These are phyloP conservation scores for Syngnathus acus DNA, from an alignment of 2,797 vertebrate genomes.

Conservation along the genomic window DNA sequence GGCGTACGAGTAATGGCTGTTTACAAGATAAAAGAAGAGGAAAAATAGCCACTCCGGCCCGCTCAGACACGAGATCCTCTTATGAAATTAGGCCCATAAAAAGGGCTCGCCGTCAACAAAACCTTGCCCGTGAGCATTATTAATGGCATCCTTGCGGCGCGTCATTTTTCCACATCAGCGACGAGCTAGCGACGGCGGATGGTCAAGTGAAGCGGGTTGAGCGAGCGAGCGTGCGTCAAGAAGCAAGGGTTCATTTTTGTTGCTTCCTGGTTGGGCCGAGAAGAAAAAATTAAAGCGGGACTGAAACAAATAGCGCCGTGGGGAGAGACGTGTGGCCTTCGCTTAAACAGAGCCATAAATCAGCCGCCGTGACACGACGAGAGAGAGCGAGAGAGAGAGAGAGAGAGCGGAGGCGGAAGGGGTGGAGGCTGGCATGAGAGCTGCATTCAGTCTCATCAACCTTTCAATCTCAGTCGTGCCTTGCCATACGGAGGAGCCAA, in stretches of 20 bases:
- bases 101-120: conserved; percentile 68
- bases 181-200: conserved; percentile 41
- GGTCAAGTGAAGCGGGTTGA: conserved; percentile 24
- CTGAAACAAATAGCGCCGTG: conserved; percentile 79
- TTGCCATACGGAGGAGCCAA: too few relatives aligned
- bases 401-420: conserved; percentile 27
- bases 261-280: conserved; percentile 38
- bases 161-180: conserved; percentile 68
- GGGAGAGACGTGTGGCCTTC: conserved; percentile 79
- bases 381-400: conserved; percentile 32
- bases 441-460: conserved; percentile 44
- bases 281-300: conserved; percentile 59
- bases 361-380: conserved; percentile 68
- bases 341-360: conserved; percentile 86
- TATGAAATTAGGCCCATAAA: conserved; percentile 72
- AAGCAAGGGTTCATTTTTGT: conserved; percentile 65
- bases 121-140: conserved; percentile 73
- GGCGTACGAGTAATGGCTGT: conserved; percentile 59
- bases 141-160: conserved; percentile 73
- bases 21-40: conserved; percentile 70
- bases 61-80: conserved; percentile 65
- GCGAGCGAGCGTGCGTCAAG: conserved; percentile 25
- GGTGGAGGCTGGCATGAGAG: conserved; percentile 53
- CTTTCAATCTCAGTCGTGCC: not conserved
- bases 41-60: conserved; percentile 63